These are phyloP conservation scores for Sitta carolinensis DNA, from an alignment of 2,797 vertebrate genomes.

Conservation along the genomic window DNA sequence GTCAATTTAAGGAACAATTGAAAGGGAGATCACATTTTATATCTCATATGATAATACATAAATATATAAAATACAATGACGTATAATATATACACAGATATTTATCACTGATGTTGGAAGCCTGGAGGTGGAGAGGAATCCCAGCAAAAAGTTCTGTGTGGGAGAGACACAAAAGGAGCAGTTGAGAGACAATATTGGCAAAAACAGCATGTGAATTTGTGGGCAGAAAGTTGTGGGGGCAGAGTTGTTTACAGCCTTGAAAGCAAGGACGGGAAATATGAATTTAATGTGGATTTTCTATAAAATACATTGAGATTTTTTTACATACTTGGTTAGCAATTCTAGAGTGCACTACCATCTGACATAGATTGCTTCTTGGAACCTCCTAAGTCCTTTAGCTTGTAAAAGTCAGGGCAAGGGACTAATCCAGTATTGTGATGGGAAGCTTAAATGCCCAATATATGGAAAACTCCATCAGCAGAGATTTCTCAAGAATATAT, in stretches of 20 bases:
- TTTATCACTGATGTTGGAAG: neutral
- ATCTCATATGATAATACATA: neutral
- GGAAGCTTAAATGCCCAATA: neutral
- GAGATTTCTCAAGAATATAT: neutral
- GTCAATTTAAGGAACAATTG: neutral
- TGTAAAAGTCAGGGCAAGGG: neutral
- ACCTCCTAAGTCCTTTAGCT: neutral
- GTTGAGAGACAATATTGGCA: neutral
- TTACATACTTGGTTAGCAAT: neutral
- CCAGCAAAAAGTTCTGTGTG: neutral
- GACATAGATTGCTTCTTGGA: neutral
- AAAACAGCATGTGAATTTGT: conserved; percentile 2
- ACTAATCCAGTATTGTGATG: neutral
- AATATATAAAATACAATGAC: neutral
- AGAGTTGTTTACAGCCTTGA: conserved; percentile 29
- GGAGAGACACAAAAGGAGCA: conserved; percentile 34
- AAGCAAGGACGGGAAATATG: neutral
- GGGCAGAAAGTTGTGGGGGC: conserved; percentile 12
- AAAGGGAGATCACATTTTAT: neutral
- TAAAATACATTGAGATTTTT: neutral
- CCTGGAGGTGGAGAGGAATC: neutral
- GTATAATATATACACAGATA: neutral
- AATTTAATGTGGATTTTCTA: neutral
- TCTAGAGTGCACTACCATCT: neutral
- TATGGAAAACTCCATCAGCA: neutral